Conservation (phyloP, 1,140 invertebrate genomes). For the Dreissena polymorpha region DNA sequence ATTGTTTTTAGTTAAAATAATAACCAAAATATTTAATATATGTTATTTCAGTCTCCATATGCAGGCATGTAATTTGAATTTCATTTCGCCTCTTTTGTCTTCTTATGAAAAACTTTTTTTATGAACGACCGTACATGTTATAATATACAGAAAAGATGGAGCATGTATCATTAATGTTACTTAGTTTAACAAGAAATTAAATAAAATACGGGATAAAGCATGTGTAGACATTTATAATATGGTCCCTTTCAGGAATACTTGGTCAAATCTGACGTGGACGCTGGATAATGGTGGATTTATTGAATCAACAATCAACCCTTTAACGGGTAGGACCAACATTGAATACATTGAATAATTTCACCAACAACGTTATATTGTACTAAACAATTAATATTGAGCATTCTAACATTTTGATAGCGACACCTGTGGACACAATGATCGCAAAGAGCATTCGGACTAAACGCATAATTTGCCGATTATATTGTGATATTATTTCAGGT, state of each 20-base stretch:
- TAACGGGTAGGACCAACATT: conserved; percentile 5
- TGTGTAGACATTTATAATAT: neutral
- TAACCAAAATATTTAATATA: no score
- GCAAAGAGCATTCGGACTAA: neutral
- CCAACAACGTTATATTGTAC: neutral
- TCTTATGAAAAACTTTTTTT: no score
- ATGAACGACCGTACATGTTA: no score
- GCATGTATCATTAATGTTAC: no score
- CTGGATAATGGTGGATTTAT: conserved; percentile 9
- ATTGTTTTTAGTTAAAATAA: no score
- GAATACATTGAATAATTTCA: neutral
- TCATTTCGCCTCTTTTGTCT: no score
- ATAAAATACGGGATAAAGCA: neutral
- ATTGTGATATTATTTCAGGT: conserved; percentile 7
- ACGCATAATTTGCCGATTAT: no score
- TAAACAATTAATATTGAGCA: neutral
- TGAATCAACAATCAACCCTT: conserved; percentile 10
- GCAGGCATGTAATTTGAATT: no score
- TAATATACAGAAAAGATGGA: no score
- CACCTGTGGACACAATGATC: neutral
- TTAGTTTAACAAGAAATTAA: no score
- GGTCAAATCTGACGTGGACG: conserved; percentile 34
- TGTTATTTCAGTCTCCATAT: no score
- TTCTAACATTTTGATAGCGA: neutral
- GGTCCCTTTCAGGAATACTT: conserved; percentile 10